A percentile compares a stretch with the other conserved stretches of the same genome.
Evolutionary conservation across 30 jellyfish, hydroid and myxozoan genomes (phyloP).

Genomic region (Clytia hemisphaerica): DNA sequence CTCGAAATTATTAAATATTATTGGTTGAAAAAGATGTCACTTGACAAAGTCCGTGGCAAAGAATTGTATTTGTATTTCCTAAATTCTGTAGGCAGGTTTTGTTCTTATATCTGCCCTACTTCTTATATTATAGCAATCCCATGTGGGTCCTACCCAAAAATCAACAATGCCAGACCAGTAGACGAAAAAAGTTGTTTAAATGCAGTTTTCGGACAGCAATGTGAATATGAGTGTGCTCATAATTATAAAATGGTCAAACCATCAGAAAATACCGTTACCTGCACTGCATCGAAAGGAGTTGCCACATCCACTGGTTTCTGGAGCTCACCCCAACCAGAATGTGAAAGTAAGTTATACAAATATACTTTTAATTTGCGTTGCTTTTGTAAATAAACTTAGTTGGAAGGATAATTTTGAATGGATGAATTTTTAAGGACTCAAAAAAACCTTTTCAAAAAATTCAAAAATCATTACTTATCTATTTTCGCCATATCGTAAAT

Average conservation of each 20-base stretch:
- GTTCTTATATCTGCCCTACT: too few relatives aligned
- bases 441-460: too few relatives aligned
- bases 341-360: conserved; percentile 52
- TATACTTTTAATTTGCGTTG: neutral
- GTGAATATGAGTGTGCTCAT: conserved; percentile 61
- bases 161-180: conserved; percentile 39
- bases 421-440: too few relatives aligned
- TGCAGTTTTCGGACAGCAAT: conserved; percentile 53
- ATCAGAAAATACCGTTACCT: conserved; percentile 10
- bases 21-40: too few relatives aligned
- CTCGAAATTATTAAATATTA: too few relatives aligned
- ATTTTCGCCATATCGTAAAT: neutral
- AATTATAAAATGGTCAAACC: conserved; percentile 41
- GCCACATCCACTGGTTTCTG: conserved; percentile 33
- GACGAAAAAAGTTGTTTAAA: conserved; percentile 48
- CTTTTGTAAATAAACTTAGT: neutral
- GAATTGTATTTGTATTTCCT: too few relatives aligned
- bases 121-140: conserved; percentile 26
- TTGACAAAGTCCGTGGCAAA: too few relatives aligned
- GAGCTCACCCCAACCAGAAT: conserved; percentile 50
- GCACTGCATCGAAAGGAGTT: conserved; percentile 29
- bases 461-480: neutral
- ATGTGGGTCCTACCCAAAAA: conserved; percentile 42
- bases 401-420: neutral
- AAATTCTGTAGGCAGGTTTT: too few relatives aligned